These are phyloP conservation scores for Platerodrilus igneus DNA, from an alignment of 2,888 invertebrate species.

Conservation along the genomic window DNA sequence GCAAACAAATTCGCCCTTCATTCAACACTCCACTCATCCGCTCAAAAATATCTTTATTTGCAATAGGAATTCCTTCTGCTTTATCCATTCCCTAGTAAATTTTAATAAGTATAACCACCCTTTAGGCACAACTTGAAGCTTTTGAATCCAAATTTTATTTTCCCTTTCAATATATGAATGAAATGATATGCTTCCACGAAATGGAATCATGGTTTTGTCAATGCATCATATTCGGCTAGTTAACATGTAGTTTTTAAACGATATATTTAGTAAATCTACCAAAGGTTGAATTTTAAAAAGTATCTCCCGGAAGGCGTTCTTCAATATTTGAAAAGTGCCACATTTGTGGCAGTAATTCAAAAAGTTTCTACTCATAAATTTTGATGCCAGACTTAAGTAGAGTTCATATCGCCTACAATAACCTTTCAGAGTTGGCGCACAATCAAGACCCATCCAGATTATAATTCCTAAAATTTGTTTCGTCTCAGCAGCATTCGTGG, in stretches of 20 bases:
- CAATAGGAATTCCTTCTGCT: too few relatives aligned
- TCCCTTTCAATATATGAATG: too few relatives aligned
- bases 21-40: too few relatives aligned
- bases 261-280: constrained; percentile 1
- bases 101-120: constrained; percentile 4
- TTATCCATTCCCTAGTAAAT: background rate
- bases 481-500: background rate
- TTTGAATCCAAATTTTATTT: too few relatives aligned
- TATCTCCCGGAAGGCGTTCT: constrained; percentile 4
- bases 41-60: too few relatives aligned
- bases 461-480: background rate
- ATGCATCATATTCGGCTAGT: background rate
- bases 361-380: constrained; percentile 1
- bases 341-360: constrained; percentile 7
- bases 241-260: background rate
- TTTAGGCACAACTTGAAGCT: constrained; percentile 5
- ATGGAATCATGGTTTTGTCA: constrained; percentile 4
- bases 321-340: constrained; percentile 9
- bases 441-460: constrained; percentile 2
- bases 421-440: background rate
- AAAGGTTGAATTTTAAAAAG: constrained; percentile 6
- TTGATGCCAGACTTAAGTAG: background rate
- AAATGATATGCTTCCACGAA: background rate
- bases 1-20: constrained; percentile 32
- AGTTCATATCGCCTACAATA: background rate